A percentile compares a stretch with the other conserved stretches of the same genome.
Conservation (phyloP, 2,888 invertebrate genomes). For the Spicauda simplicius region DNA sequence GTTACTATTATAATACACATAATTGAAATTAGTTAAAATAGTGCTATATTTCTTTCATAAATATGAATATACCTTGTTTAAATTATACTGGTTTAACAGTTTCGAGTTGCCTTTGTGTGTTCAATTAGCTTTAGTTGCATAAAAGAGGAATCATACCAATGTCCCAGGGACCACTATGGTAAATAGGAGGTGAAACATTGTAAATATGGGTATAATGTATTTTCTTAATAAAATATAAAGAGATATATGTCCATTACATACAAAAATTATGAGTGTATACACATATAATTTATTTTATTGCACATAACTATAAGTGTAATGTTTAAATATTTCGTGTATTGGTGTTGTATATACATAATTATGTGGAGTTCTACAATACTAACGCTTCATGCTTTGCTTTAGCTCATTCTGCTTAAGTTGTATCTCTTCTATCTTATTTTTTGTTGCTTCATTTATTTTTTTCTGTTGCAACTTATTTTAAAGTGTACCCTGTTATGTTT, state of each 20-base stretch:
- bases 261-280: conserved; percentile 50
- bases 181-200: conserved; percentile 57
- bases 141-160: conserved; percentile 32
- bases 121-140: conserved; percentile 39
- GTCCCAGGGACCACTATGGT: conserved; percentile 51
- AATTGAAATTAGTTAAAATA: background rate
- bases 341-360: conserved; percentile 62
- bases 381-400: conserved; percentile 71
- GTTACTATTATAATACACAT: too few species aligned
- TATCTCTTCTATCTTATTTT: conserved; percentile 50
- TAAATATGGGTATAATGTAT: conserved; percentile 67
- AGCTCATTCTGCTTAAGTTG: conserved; percentile 44
- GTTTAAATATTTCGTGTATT: conserved; percentile 64
- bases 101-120: conserved; percentile 40
- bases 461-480: conserved; percentile 71
- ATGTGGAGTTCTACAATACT: conserved; percentile 57
- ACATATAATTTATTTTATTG: conserved; percentile 64
- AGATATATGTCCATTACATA: conserved; percentile 69
- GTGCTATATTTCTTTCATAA: background rate
- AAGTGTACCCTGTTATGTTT: conserved; percentile 81
- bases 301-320: conserved; percentile 60
- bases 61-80: background rate
- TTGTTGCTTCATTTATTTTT: conserved; percentile 48
- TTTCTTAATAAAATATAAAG: conserved; percentile 60
- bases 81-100: conserved; percentile 7